Percentiles rank a stretch among this genome's conserved stretches.
phyloP scores from a whole-genome alignment of 2,888 invertebrate genomes.

The Stenurella melanura region DNA sequence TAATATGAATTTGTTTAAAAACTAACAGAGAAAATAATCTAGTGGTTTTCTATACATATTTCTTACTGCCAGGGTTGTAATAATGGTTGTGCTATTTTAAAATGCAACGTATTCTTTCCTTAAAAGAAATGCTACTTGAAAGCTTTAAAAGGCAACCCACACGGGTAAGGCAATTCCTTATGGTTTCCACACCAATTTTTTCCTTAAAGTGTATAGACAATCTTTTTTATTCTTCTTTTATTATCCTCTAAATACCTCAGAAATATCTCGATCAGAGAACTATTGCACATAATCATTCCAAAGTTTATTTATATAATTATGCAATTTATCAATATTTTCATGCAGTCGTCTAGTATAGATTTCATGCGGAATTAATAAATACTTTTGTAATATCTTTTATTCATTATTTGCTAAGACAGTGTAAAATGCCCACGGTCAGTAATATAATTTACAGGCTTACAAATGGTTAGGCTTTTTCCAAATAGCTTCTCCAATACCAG shows the following conservation, averaged over 20 bases:
- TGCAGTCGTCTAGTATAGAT: constrained; percentile 18
- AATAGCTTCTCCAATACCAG: too few relatives aligned
- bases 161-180: constrained; percentile 15
- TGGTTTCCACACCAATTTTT: constrained; percentile 14
- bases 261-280: neutral
- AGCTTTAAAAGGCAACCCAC: constrained; percentile 11
- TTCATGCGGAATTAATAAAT: neutral
- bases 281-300: constrained; percentile 11
- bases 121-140: neutral
- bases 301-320: neutral
- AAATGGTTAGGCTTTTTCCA: too few relatives aligned
- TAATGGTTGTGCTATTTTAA: constrained; percentile 1
- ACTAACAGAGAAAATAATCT: too few relatives aligned
- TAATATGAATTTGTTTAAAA: too few relatives aligned
- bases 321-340: constrained; percentile 35
- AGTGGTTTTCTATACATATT: too few relatives aligned
- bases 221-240: constrained; percentile 17
- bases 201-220: constrained; percentile 30
- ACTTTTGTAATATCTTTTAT: neutral
- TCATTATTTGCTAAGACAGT: too few relatives aligned
- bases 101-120: constrained; percentile 36
- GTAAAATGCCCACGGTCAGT: too few relatives aligned
- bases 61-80: neutral
- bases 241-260: constrained; percentile 18
- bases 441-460: too few relatives aligned